A percentile compares a stretch with the other conserved stretches of the same genome.
These are phyloP conservation scores for Crossoptilon crossoptilon DNA, from an alignment of 2,797 vertebrate genomes.

Conservation along the genomic window DNA sequence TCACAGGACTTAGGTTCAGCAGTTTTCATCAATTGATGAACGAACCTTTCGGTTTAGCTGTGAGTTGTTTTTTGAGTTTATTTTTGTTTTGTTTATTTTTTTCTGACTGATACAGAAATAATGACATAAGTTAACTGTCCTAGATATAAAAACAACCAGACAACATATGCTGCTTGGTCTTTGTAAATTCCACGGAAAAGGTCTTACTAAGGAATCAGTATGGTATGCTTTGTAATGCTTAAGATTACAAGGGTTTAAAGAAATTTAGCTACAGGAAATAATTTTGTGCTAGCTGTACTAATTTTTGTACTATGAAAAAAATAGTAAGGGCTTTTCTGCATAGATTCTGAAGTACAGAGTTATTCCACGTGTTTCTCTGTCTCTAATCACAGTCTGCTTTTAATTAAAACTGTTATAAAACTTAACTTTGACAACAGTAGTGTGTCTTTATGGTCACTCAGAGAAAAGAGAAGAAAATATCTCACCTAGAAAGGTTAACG, in stretches of 20 bases:
- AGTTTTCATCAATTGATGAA: rapidly evolving
- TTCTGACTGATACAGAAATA: background rate
- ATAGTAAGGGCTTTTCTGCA: background rate
- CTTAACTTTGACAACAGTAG: background rate
- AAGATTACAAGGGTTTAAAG: background rate
- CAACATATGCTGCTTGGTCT: background rate
- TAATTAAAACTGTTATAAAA: background rate
- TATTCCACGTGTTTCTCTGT: background rate
- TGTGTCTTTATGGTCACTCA: background rate
- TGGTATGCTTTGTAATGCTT: background rate
- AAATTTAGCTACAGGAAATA: background rate
- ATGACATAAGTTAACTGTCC: background rate
- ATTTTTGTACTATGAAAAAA: background rate
- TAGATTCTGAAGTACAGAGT: background rate
- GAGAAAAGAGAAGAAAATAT: background rate
- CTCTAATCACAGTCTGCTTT: background rate
- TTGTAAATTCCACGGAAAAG: background rate
- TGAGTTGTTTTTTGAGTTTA: too few relatives aligned
- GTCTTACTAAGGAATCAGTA: background rate
- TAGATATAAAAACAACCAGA: background rate
- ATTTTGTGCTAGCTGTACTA: background rate
- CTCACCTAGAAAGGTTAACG: conserved; percentile 61
- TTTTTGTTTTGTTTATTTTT: too few relatives aligned
- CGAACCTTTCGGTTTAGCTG: too few relatives aligned
- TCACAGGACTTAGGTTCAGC: rapidly evolving